Percentiles rank a stretch among this genome's conserved stretches.
Conservation (phyloP, 1,140 invertebrate genomes). For the Coenobita brevimanus region DNA sequence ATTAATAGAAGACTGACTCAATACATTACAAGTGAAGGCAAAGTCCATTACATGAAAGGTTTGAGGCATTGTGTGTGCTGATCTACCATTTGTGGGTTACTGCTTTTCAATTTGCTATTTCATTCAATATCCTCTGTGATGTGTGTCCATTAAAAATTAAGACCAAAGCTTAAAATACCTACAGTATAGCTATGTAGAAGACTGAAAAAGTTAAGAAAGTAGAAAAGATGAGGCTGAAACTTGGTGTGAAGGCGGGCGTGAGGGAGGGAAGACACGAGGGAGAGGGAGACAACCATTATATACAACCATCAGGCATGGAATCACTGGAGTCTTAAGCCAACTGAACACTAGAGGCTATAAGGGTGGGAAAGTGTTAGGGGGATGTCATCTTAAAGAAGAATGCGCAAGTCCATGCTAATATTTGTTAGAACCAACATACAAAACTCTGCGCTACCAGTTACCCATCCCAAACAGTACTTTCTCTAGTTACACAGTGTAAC, state of each 20-base stretch:
- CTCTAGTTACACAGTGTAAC: too few relatives aligned
- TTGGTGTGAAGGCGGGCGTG: neutral
- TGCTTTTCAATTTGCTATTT: too few relatives aligned
- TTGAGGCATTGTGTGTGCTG: too few relatives aligned
- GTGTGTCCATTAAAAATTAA: too few relatives aligned
- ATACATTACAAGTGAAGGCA: too few relatives aligned
- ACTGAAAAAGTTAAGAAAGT: neutral
- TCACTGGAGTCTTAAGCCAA: constrained; percentile 20
- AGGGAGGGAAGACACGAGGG: neutral
- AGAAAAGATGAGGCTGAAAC: neutral
- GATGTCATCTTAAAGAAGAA: constrained; percentile 35
- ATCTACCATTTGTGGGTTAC: too few relatives aligned
- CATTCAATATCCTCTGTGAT: too few relatives aligned
- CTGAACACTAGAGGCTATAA: too few relatives aligned
- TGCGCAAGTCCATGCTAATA: constrained; percentile 45
- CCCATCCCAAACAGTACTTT: too few relatives aligned
- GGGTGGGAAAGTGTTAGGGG: constrained; percentile 26
- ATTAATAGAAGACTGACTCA: too few relatives aligned
- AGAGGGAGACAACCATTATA: constrained; percentile 8
- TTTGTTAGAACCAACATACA: constrained; percentile 52
- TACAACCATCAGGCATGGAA: constrained; percentile 59
- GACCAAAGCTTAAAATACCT: too few relatives aligned
- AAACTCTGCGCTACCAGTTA: constrained; percentile 50
- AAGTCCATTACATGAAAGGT: neutral
- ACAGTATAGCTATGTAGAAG: too few relatives aligned